Conservation (phyloP, 2,888 invertebrate species). For the Dolichopus griseipennis region DNA sequence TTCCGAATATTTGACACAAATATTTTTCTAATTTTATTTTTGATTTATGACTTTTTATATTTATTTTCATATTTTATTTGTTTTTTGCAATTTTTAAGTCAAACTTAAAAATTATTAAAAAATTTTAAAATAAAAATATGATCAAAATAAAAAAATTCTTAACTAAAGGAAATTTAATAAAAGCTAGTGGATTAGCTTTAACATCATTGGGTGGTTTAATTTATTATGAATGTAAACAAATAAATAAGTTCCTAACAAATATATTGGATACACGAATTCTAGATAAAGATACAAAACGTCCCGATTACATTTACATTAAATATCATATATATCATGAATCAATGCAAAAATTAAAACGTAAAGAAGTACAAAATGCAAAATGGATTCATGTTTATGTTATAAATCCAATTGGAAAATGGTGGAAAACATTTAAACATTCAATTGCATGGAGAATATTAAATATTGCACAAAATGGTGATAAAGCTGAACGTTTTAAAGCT, state of each 20-base stretch:
- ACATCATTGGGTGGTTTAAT: too few species aligned
- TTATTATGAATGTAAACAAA: too few species aligned
- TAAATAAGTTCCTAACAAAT: too few species aligned
- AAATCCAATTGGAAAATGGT: constrained; percentile 45
- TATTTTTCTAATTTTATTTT: too few species aligned
- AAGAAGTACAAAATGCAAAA: constrained; percentile 38
- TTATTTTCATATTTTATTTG: constrained; percentile 28
- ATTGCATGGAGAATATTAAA: constrained; percentile 58
- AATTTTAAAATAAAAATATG: too few species aligned
- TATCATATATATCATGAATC: constrained; percentile 45
- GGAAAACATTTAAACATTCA: constrained; percentile 57
- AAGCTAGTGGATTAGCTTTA: too few species aligned
- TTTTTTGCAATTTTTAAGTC: too few species aligned
- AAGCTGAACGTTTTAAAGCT: constrained; percentile 54
- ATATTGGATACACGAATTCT: constrained; percentile 29
- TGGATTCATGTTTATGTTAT: constrained; percentile 40
- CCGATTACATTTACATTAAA: constrained; percentile 50
- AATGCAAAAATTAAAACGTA: constrained; percentile 36
- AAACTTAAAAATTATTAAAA: too few species aligned
- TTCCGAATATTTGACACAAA: too few species aligned
- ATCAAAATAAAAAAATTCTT: too few species aligned
- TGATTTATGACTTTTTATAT: too few species aligned
- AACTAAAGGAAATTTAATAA: too few species aligned
- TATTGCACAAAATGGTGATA: constrained; percentile 57
- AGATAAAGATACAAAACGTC: constrained; percentile 38